Percentiles rank a stretch among this genome's conserved stretches.
Conservation (phyloP, 2,888 invertebrate genomes). For the Rhabditoides inermis region DNA sequence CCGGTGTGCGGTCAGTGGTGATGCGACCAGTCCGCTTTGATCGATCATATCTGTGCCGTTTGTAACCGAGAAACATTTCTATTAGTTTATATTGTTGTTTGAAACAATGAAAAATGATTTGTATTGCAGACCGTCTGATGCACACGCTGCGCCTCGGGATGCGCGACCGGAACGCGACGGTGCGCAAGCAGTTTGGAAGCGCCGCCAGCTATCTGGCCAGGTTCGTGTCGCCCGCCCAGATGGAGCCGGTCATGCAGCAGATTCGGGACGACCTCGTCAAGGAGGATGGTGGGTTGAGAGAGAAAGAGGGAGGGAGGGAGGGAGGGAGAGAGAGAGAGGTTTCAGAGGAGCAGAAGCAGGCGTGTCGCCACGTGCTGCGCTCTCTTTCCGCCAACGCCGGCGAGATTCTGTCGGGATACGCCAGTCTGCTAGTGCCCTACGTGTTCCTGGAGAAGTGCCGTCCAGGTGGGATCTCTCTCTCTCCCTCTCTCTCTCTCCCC, state of each 20-base stretch:
- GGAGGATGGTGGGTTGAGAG: constrained; percentile 13
- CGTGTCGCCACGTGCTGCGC: constrained; percentile 24
- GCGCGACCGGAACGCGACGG: constrained; percentile 30
- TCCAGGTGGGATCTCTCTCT: constrained; percentile 11
- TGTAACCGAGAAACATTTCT: not conserved
- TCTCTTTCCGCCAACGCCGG: constrained; percentile 24
- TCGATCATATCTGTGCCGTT: not conserved
- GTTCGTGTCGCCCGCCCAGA: constrained; percentile 19
- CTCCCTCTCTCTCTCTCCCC: not conserved
- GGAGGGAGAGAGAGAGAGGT: not conserved
- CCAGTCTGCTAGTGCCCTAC: constrained; percentile 24
- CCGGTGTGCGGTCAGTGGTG: constrained; percentile 14
- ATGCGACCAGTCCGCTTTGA: not conserved
- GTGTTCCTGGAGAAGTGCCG: constrained; percentile 27
- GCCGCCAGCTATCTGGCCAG: constrained; percentile 30
- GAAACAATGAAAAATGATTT: not conserved
- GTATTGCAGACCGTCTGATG: constrained; percentile 19
- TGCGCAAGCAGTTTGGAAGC: constrained; percentile 34
- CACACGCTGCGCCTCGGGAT: constrained; percentile 22
- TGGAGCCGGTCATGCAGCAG: constrained; percentile 18
- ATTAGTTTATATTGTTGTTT: not conserved
- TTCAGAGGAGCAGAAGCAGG: constrained; percentile 26
- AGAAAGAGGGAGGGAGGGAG: constrained; percentile 1
- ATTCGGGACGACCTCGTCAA: constrained; percentile 17
- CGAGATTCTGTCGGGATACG: constrained; percentile 21